A percentile compares a stretch with the other conserved stretches of the same genome.
Conservation (phyloP, 1,140 invertebrate genomes). For the Drosophila albomicans region DNA sequence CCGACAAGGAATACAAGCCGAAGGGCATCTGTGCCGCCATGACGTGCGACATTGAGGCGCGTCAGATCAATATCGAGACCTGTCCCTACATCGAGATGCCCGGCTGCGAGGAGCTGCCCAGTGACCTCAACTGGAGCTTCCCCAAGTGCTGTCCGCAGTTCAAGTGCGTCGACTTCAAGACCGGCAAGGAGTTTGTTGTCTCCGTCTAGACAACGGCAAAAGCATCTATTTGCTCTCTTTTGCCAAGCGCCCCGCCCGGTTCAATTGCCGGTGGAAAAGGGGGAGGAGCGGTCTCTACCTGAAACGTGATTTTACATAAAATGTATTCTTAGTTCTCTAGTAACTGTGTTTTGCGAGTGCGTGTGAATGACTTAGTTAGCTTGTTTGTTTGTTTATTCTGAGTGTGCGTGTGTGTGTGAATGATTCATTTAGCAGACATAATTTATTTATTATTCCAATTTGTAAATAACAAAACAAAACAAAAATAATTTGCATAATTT, state of each 20-base stretch:
- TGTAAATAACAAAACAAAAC: conserved; percentile 64
- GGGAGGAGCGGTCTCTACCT: conserved; percentile 22
- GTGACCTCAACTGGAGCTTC: conserved; percentile 77
- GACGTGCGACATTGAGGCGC: conserved; percentile 78
- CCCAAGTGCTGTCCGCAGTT: conserved; percentile 84
- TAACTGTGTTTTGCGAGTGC: conserved; percentile 16
- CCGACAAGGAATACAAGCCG: conserved; percentile 83
- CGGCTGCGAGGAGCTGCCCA: conserved; percentile 81
- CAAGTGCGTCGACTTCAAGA: conserved; percentile 82
- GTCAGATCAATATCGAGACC: conserved; percentile 82
- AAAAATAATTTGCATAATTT: conserved; percentile 51
- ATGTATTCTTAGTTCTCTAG: conserved; percentile 76
- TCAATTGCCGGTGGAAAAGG: conserved; percentile 15
- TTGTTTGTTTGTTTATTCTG: conserved; percentile 37
- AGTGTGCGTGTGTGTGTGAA: conserved; percentile 41
- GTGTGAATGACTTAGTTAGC: conserved; percentile 18
- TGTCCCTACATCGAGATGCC: conserved; percentile 82
- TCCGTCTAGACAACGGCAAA: conserved; percentile 53
- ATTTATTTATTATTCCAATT: conserved; percentile 79
- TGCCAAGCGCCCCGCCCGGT: not conserved
- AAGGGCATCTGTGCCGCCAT: conserved; percentile 83
- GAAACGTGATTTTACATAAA: conserved; percentile 80
- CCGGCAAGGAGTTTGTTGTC: conserved; percentile 81
- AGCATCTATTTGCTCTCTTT: not conserved
- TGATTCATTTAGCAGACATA: conserved; percentile 66